A percentile compares a stretch with the other conserved stretches of the same genome.
Conservation (phyloP, 1,140 invertebrate species). For the Nixonia krombeini region DNA sequence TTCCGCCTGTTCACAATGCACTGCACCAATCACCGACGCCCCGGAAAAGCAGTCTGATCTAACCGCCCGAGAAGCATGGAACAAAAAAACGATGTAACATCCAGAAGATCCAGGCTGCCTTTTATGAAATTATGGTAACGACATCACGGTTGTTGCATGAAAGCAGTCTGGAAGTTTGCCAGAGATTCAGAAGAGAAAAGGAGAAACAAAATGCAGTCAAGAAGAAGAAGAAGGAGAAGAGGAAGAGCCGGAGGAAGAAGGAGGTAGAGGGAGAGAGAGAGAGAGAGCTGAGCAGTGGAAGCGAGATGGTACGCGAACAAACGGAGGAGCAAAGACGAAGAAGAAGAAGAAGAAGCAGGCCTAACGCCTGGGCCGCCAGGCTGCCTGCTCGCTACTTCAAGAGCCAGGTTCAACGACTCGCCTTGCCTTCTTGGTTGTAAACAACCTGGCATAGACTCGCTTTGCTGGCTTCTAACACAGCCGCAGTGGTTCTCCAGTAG, state of each 20-base stretch:
- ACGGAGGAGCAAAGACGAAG: conserved; percentile 3
- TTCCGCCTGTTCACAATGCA: too few species aligned
- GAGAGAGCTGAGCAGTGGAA: background rate
- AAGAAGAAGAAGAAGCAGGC: conserved; percentile 11
- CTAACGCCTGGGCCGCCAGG: conserved; percentile 56
- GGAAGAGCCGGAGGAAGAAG: conserved; percentile 9
- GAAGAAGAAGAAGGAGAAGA: conserved; percentile 46
- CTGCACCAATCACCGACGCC: too few species aligned
- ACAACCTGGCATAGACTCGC: conserved; percentile 66
- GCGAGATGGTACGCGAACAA: background rate
- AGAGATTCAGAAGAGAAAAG: conserved; percentile 6
- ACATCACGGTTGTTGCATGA: too few species aligned
- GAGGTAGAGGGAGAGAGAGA: conserved; percentile 15
- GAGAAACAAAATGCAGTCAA: conserved; percentile 35
- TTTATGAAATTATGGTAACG: too few species aligned
- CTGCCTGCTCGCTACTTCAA: conserved; percentile 51
- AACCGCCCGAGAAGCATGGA: too few species aligned
- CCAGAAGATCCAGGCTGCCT: too few species aligned
- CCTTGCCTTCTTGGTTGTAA: conserved; percentile 68
- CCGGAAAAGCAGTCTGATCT: too few species aligned
- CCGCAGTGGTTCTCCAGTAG: conserved; percentile 57
- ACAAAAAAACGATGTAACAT: too few species aligned
- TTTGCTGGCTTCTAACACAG: conserved; percentile 58
- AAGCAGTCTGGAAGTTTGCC: background rate
- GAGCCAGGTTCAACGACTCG: conserved; percentile 69